Base-by-base conservation (phyloP, 2,113 vertebrate genomes). In the Bagarius yarrelli region DNA sequence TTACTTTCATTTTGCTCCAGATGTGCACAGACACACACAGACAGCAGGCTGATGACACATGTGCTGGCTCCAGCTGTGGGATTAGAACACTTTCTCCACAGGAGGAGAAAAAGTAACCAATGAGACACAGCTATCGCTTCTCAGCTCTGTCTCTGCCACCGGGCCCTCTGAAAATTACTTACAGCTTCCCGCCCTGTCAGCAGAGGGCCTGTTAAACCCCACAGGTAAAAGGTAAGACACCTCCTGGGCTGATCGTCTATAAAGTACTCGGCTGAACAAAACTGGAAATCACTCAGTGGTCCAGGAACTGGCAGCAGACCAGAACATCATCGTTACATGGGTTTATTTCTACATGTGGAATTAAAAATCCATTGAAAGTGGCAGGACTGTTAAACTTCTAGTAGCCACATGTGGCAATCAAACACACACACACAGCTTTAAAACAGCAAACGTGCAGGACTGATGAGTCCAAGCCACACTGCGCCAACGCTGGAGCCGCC, bases 401-500 rank as follows among this genome's bases (percentile, higher is more conserved):
- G 50, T 81, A 79, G 44, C 64, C 32, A 34, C 3, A 78, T 2
- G 1, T 34, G 57, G 67, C 63, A n/a, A 6, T 44, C 14, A 83
- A 40, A 64, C 4, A 11, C 47, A 56, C 59, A 23, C 32, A 30
- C 61, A 34, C 44, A 0, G 23, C 50, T 34, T 32, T 34, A 69
- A 47, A 19, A 70, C 63, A 15, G 19, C 53, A 60, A 73, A 82
- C 64, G 32, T 32, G 53, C 72, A 67, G 71, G 19, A 8, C 50
- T 21, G 59, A 15, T 44, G 86, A 87, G 91, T 90, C 88, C 84
- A 83, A 76, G 66, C 73, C 83, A 75, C 86, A 76, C 81, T 89
- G 87, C 86, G 87, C 88, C 87, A 87, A 89, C 87, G 80, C 86
- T 91, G 85, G 89, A 89, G 89, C 83, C 78, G 89, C 79, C 60